These are phyloP conservation scores for Ooceraea biroi DNA, from an alignment of 1,140 invertebrate genomes.

Conservation along the genomic window DNA sequence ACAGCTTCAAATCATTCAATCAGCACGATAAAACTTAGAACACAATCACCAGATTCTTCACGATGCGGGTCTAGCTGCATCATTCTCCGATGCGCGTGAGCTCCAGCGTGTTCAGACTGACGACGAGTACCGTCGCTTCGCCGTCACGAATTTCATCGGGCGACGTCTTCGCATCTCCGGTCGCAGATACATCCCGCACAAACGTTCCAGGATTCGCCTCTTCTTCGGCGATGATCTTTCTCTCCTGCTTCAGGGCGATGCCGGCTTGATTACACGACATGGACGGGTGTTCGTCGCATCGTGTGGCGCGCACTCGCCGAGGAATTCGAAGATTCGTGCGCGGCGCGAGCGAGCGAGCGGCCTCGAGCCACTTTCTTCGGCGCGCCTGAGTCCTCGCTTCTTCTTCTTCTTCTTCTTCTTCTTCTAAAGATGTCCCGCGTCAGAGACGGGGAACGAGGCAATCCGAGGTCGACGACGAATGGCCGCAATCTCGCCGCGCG, in stretches of 20 bases:
- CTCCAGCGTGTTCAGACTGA: not conserved
- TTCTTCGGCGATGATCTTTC: constrained; percentile 6
- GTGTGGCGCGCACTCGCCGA: constrained; percentile 49
- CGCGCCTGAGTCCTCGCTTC: constrained; percentile 3
- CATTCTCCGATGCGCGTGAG: not conserved
- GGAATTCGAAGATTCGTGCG: constrained; percentile 66
- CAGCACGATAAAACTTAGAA: not conserved
- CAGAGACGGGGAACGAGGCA: not conserved
- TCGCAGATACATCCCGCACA: not conserved
- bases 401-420: not conserved
- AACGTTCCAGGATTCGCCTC: not conserved
- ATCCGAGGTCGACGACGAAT: not conserved
- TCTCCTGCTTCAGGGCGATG: constrained; percentile 17
- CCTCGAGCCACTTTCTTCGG: constrained; percentile 70
- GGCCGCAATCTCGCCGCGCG: constrained; percentile 16
- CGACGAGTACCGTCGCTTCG: not conserved
- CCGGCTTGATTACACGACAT: constrained; percentile 54
- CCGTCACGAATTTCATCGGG: not conserved
- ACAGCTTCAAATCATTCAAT: not conserved
- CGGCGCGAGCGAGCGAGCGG: constrained; percentile 6
- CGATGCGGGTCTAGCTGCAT: not conserved
- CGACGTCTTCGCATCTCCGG: constrained; percentile 4
- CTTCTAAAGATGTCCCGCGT: not conserved
- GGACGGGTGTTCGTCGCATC: constrained; percentile 27
- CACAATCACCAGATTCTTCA: not conserved